Base-by-base conservation (phyloP, 1,140 invertebrate genomes). In the Ladona fulva region DNA sequence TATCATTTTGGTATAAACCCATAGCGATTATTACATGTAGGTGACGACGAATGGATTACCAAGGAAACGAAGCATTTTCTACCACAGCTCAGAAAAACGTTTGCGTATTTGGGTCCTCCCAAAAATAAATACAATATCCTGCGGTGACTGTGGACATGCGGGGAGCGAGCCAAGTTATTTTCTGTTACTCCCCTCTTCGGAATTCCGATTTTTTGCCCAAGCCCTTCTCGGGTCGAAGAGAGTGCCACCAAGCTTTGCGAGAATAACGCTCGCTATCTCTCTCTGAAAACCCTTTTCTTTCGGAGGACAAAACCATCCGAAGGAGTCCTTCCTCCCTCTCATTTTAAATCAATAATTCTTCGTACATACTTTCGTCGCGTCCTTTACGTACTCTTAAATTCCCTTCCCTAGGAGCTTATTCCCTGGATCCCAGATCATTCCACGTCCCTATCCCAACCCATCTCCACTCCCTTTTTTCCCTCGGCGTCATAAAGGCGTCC, bases 341-440 rank as follows among this genome's bases (percentile, higher is more conserved):
- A n/a, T n/a, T 6, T 66, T 66, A 66, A 66, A 66, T 66, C 52
- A 66, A 66, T 66, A 66, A 66, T 66, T 66, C 52, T 66, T 66
- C 52, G 52, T 6, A 66, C 52, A 66, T 12, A 66, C 52, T 66
- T 52, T 52, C 44, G 44, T 52, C 3, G 52, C n/a, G 1, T 66
- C 52, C 14, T 66, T 66, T 66, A 19, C n/a, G 52, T 66, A 66
- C 52, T 22, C 52, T 66, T 66, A 66, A 66, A 66, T 19, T 66
- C n/a, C 52, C 52, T 66, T 66, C 44, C 44, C 19, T 19, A 19
- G 52, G 12, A 66, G n/a, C 3, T 19, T 37, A 37, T 37, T 37
- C 29, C 29, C 29, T 37, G n/a, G n/a, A n/a, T n/a, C n/a, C n/a
- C 16, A 12, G 52, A 66, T 66, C n/a, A 66, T 66, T 66, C 14